Base-by-base conservation (phyloP, 1,140 invertebrate genomes). In the Chrysopa pallens region DNA sequence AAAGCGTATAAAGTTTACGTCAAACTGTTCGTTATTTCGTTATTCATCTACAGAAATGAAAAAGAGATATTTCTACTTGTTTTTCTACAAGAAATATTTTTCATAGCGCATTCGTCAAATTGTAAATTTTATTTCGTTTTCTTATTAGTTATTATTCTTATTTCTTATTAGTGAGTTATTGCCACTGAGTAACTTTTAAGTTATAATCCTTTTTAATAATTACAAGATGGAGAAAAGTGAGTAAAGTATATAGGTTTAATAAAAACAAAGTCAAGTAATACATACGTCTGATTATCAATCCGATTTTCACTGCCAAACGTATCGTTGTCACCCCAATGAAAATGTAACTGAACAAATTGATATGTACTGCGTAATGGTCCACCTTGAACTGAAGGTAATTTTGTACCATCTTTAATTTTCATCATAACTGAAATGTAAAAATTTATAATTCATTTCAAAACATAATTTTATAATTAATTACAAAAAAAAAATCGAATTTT, bases 301-400 rank as follows among this genome's bases (percentile, higher is more conserved):
- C 72, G 71, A 64, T 92, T 89, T 62, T 96, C 92, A 1, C 86
- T 90, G 23, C 91, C 91, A 38, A 77, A 59, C 0, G 68, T 67
- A 50, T 89, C 78, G 43, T 85, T 79, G 36, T 75, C 69, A 1
- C 89, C 89, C 78, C 78, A 81, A 53, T 81, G 78, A 47, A 80
- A 80, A 57, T 92, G 88, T 45, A 91, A 64, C 52, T 92, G 88
- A 15, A 73, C 71, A 48, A 93, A 86, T 29, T 74, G 60, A 53
- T 89, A 93, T 15, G 66, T 64, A 0, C 70, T 68, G 1, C 71
- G 58, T 6, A 86, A 63, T 0, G 84, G 84, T 0, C 83, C 84
- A 8, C 77, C 80, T 6, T 61, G 60, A 14, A 84, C 64, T 3
- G 50, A 60, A 0, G 73, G 72, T 14, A 56, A 48, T 1, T 66